A percentile compares a stretch with the other conserved stretches of the same genome.
Evolutionary conservation across 37 sponge, comb jelly and placozoan species (phyloP).

Genomic region (Beroe forskalii): DNA sequence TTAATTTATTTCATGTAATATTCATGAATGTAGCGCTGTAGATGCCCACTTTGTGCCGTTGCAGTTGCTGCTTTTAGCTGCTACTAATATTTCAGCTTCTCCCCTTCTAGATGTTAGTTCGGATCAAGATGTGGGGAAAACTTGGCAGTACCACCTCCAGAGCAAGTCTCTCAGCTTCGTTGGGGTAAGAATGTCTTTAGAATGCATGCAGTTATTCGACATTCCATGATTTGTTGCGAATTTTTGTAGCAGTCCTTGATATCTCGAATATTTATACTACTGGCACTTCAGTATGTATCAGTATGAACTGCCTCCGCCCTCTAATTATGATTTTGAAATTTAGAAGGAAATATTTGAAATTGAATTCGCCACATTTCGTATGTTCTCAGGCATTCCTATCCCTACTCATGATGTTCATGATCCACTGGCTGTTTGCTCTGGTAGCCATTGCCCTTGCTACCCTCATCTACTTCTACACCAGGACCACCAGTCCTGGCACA

Average conservation of each 20-base stretch:
- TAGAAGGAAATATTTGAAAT: too few species aligned
- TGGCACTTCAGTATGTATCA: too few species aligned
- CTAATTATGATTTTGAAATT: too few species aligned
- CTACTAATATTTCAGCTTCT: constrained; percentile 24
- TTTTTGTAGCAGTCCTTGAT: too few species aligned
- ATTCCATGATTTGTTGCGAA: too few species aligned
- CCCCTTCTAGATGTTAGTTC: constrained; percentile 48
- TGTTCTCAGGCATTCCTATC: constrained; percentile 49
- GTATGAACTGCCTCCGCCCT: too few species aligned
- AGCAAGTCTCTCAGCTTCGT: constrained; percentile 66
- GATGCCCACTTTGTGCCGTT: too few species aligned
- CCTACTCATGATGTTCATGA: constrained; percentile 67
- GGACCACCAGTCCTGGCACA: constrained; percentile 60
- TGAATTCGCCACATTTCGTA: too few species aligned
- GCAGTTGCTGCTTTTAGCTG: background rate
- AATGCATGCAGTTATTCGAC: too few species aligned
- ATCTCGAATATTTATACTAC: too few species aligned
- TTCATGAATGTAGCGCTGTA: too few species aligned
- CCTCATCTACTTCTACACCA: constrained; percentile 69
- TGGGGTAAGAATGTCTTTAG: constrained; percentile 73
- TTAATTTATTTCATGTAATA: too few species aligned
- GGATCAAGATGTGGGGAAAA: background rate
- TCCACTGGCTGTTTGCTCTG: constrained; percentile 67
- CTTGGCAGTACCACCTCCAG: constrained; percentile 13
- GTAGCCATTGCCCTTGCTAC: constrained; percentile 31